phyloP scores from a whole-genome alignment of 2,888 invertebrate species.

The Celastrina argiolus region DNA sequence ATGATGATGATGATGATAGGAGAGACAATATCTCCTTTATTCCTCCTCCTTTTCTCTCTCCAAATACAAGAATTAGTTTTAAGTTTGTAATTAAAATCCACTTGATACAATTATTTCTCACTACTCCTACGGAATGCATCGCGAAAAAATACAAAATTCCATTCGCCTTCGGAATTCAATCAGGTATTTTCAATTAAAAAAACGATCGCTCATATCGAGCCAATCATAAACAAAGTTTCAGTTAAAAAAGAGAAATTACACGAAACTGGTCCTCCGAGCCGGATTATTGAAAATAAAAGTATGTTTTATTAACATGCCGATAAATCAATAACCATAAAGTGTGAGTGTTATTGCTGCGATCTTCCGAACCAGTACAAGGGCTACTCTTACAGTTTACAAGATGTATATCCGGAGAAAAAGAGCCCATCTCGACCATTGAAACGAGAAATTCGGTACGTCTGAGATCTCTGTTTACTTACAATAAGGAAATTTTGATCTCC shows the following conservation, averaged over 20 bases:
- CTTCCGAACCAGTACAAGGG: conserved; percentile 4
- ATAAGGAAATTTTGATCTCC: too few relatives aligned
- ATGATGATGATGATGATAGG: too few relatives aligned
- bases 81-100: too few relatives aligned
- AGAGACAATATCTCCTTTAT: too few relatives aligned
- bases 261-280: conserved; percentile 14
- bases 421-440: too few relatives aligned
- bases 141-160: not conserved
- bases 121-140: too few relatives aligned
- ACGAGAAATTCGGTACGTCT: too few relatives aligned
- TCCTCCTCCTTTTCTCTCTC: too few relatives aligned
- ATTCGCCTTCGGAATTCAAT: not conserved
- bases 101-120: too few relatives aligned
- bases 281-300: conserved; percentile 23
- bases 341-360: not conserved
- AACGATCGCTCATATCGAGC: not conserved
- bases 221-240: conserved; percentile 11
- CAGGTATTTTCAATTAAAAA: conserved; percentile 9
- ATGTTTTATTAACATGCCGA: conserved; percentile 5
- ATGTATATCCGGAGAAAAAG: not conserved
- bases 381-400: not conserved
- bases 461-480: too few relatives aligned
- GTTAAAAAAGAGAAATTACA: conserved; percentile 21
- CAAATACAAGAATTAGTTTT: too few relatives aligned
- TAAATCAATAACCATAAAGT: conserved; percentile 2